Evolutionary conservation across 2,797 vertebrate genomes (phyloP), one percentile per base, ranked within the genome.

Genomic region (Darevskia nairensis): DNA sequence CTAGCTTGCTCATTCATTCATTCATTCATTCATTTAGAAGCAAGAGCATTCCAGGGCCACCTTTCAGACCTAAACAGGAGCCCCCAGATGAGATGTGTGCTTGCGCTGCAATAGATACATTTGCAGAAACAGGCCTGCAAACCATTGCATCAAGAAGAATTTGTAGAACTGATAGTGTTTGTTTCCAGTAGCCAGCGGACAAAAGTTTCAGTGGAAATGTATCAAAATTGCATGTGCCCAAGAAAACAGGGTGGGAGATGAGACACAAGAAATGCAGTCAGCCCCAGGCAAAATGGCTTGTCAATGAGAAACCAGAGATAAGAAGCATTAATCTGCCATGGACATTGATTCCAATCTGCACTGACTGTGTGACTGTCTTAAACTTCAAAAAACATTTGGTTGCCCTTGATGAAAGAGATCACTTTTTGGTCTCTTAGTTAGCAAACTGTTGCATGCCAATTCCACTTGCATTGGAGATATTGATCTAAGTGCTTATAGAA

Each of bases 241-340:
- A 84, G 89, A 91, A 90, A 0, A 85, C 92, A 91, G 89, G 92
- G 92, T 85, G 82, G 85, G 77, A 92, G 93, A 89, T 80, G 82
- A 94, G 91, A 85, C 87, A 83, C 1, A 91, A 90, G 83, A 92
- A 92, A 86, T 87, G 80, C 91, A 91, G 46, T 87, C 86, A 92
- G 88, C 95, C 84, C 89, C 15, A 11, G 82, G 91, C 89, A 89
- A 76, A 80, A 55, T 74, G 92, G 46, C 86, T 85, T 92, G 87
- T 93, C 91, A 92, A 71, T 89, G 89, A 92, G 82, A 90, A 86
- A 82, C 86, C 39, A 76, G 55, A 91, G 91, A 95, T 91, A 93
- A 93, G 93, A 94, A 94, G 78, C 72, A 90, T 94, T 92, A 93
- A 92, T 94, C 93, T 94, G 90, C 93, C 92, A 82, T 92, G 88